Percentiles rank a stretch among this genome's conserved stretches.
Conservation (phyloP, 2,797 vertebrate species). For the Lates japonicus region DNA sequence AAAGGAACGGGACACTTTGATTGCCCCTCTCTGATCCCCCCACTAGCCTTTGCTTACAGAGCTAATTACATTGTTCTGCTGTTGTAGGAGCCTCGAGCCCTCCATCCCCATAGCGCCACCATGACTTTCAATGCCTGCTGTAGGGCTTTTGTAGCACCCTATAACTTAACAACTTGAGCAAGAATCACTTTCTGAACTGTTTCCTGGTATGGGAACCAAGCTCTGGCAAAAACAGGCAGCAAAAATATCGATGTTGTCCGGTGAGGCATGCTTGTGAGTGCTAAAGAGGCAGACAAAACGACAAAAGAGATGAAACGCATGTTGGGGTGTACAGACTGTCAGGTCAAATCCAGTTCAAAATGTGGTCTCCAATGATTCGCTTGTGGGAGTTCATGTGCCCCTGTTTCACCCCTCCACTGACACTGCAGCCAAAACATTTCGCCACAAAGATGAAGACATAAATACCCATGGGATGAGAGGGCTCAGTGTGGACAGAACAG, state of each 20-base stretch:
- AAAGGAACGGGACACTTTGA: slow-evolving; percentile 79
- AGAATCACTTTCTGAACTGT: slow-evolving; percentile 20
- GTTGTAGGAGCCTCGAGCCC: slow-evolving; percentile 50
- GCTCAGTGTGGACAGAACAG: slow-evolving; percentile 66
- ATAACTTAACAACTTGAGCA: not conserved
- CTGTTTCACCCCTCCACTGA: slow-evolving; percentile 57
- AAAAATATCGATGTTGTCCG: slow-evolving; percentile 5
- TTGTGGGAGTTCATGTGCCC: slow-evolving; percentile 81
- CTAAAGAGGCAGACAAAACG: slow-evolving; percentile 2
- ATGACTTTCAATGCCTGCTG: slow-evolving; percentile 76
- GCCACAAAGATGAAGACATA: slow-evolving; percentile 72
- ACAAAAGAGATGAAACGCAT: slow-evolving; percentile 33
- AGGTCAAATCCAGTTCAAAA: slow-evolving; percentile 79
- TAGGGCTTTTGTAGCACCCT: slow-evolving; percentile 66
- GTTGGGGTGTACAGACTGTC: slow-evolving; percentile 31
- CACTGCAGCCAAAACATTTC: slow-evolving; percentile 54
- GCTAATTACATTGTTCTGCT: slow-evolving; percentile 86
- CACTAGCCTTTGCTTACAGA: slow-evolving; percentile 86
- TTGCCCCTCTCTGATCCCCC: slow-evolving; percentile 83
- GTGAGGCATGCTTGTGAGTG: not conserved
- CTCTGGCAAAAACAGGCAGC: slow-evolving; percentile 18
- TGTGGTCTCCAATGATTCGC: slow-evolving; percentile 47
- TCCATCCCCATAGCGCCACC: slow-evolving; percentile 57
- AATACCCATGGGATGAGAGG: slow-evolving; percentile 64
- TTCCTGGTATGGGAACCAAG: slow-evolving; percentile 38